Conservation (phyloP, 2,113 vertebrate species). For the Brachionichthys hirsutus region DNA sequence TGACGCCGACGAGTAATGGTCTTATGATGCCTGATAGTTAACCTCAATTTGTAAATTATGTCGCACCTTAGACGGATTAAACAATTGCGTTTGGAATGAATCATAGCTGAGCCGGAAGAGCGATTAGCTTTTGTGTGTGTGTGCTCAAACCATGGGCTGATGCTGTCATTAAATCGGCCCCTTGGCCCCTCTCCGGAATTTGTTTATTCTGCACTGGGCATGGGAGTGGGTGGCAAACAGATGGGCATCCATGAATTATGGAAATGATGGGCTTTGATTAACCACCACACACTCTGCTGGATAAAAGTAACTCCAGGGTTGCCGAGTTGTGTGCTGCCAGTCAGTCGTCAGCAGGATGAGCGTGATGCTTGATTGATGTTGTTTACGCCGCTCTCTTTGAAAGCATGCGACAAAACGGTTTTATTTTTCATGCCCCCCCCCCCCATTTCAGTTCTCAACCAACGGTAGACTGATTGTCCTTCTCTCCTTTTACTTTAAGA, state of each 20-base stretch:
- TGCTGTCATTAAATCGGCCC: slow-evolving; percentile 75
- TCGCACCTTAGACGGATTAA: slow-evolving; percentile 56
- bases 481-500: no score
- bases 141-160: slow-evolving; percentile 41
- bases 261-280: slow-evolving; percentile 78
- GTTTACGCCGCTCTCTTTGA: slow-evolving; percentile 27
- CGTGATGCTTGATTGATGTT: slow-evolving; percentile 47
- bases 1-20: slow-evolving; percentile 40
- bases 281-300: slow-evolving; percentile 71
- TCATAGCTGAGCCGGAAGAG: slow-evolving; percentile 47
- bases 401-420: not conserved
- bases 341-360: slow-evolving; percentile 52
- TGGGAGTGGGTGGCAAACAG: slow-evolving; percentile 75
- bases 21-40: slow-evolving; percentile 27
- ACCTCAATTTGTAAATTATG: slow-evolving; percentile 47
- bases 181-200: slow-evolving; percentile 68
- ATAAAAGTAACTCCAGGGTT: slow-evolving; percentile 70
- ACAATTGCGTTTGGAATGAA: slow-evolving; percentile 50
- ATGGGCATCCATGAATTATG: slow-evolving; percentile 81
- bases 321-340: slow-evolving; percentile 66
- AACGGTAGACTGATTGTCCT: no score
- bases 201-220: slow-evolving; percentile 74
- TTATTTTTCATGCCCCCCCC: slow-evolving; percentile 3
- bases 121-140: slow-evolving; percentile 33
- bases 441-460: no score